Evolutionary conservation across 2,113 vertebrate species (phyloP), one percentile per base, ranked within the genome.

Genomic region (Cyprinodon variegatus): DNA sequence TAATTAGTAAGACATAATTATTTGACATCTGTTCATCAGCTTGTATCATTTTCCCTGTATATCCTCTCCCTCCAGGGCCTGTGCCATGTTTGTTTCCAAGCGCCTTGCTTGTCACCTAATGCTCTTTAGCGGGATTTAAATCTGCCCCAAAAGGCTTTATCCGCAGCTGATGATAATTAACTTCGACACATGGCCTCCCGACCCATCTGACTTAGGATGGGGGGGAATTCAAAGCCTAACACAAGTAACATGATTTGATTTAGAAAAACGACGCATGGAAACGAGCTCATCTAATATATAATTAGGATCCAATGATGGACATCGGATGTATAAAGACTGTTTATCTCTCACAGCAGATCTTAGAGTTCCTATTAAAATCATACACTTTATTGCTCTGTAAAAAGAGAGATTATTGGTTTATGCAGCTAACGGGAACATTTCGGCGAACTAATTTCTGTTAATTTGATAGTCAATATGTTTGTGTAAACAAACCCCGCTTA

Each of bases 61-160:
- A 46, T 48, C 57, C 45, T 67, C 67, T 68, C n/a, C 50, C 29
- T 60, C 6, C 15, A 8, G 73, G 81, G 66, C 82, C 82, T 65
- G 57, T 72, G 76, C 68, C 79, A 77, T 73, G 85, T 61, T 82
- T 86, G 87, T 82, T 87, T 81, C 80, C 70, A 81, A 73, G 84
- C 70, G 77, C 77, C 83, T 91, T 85, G 85, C 80, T 79, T 90
- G 91, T 84, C 76, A 82, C 74, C 90, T 94, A 94, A 95, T 93
- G 90, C 93, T 93, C 94, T 93, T 94, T 94, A 87, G 77, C 48
- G 40, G 92, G 91, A 91, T 94, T 93, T 90, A 89, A 86, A 91
- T 84, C 93, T 91, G 73, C 88, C 89, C 84, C 87, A 93, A 92
- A 90, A 85, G 90, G 91, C 87, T 93, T 93, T 93, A 93, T 85